phyloP scores from a whole-genome alignment of 2,888 invertebrate genomes.

The Standfussiana lucernea region DNA sequence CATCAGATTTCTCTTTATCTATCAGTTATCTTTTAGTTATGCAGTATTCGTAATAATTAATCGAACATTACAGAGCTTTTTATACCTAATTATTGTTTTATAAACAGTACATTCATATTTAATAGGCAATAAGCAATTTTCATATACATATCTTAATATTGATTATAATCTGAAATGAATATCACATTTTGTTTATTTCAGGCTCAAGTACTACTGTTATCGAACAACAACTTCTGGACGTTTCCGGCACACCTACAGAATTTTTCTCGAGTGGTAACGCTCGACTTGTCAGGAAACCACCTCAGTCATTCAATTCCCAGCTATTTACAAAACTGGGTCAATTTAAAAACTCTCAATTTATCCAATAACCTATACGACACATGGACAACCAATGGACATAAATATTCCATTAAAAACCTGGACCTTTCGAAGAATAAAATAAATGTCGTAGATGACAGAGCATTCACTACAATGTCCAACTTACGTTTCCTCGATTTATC shows the following conservation, averaged over 20 bases:
- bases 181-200: constrained; percentile 77
- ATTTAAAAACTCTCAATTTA: constrained; percentile 91
- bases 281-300: constrained; percentile 88
- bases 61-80: background rate
- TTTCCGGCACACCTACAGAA: constrained; percentile 89
- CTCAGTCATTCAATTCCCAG: constrained; percentile 85
- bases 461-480: constrained; percentile 90
- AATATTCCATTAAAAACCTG: constrained; percentile 87
- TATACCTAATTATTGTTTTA: background rate
- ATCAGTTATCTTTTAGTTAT: background rate
- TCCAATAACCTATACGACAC: constrained; percentile 89
- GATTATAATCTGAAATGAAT: background rate
- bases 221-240: constrained; percentile 91
- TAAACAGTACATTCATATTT: background rate
- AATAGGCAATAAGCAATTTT: background rate
- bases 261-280: constrained; percentile 87
- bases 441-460: constrained; percentile 89
- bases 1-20: background rate
- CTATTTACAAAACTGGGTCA: constrained; percentile 86
- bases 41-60: background rate
- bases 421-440: constrained; percentile 93
- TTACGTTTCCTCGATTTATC: constrained; percentile 92
- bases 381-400: constrained; percentile 78
- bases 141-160: background rate
- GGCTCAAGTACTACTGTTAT: constrained; percentile 92